Evolutionary conservation across 2,113 vertebrate genomes (phyloP).

Genomic region (Noctilio leporinus): DNA sequence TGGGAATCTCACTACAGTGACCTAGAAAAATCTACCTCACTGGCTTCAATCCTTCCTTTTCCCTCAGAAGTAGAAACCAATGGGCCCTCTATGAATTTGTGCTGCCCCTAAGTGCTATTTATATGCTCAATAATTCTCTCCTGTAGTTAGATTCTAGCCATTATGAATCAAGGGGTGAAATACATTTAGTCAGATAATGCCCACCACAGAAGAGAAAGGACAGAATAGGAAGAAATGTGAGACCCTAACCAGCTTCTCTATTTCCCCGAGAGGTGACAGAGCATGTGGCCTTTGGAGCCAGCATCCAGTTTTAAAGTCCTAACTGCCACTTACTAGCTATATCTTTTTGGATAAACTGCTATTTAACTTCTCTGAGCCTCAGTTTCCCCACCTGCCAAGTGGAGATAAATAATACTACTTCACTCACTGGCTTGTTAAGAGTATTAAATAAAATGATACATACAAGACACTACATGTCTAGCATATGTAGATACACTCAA

Average conservation of each 20-base stretch:
- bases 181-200: not conserved
- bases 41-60: not conserved
- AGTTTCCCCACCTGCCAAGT: not conserved
- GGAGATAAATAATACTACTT: not conserved
- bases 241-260: too few species aligned
- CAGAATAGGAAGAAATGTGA: not conserved
- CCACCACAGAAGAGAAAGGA: not conserved
- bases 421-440: not conserved
- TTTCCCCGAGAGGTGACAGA: not conserved
- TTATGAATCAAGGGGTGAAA: not conserved
- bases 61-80: not conserved
- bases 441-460: not conserved
- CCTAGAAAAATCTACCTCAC: not conserved
- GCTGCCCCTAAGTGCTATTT: too few species aligned
- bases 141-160: not conserved
- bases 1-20: not conserved
- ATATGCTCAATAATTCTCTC: not conserved
- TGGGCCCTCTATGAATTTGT: not conserved
- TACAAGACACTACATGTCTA: not conserved
- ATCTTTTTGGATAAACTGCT: not conserved
- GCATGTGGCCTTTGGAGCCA: not conserved
- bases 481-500: not conserved
- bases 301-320: not conserved
- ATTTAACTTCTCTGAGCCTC: not conserved
- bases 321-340: not conserved